Evolutionary conservation across 1,140 invertebrate genomes (phyloP).

Genomic region (Dryas iulia): DNA sequence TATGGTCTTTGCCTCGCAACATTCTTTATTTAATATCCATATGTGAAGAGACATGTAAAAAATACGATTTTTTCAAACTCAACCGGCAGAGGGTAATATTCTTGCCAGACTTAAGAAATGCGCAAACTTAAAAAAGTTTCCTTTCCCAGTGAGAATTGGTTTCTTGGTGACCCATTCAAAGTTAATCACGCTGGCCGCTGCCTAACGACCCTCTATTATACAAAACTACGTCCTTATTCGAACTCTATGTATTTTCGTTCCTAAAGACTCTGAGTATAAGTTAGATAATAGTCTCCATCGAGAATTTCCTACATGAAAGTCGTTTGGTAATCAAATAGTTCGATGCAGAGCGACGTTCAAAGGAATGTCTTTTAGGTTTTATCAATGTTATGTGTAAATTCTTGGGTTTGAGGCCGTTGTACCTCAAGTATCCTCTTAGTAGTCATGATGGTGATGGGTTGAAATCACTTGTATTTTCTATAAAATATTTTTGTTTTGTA

Average conservation of each 20-base stretch:
- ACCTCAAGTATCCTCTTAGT: too few species aligned
- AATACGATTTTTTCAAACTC: background rate
- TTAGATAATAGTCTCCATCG: slow-evolving; percentile 3
- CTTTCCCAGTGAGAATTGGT: background rate
- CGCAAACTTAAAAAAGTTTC: slow-evolving; percentile 1
- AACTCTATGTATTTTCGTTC: background rate
- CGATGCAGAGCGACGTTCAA: background rate
- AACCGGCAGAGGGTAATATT: background rate
- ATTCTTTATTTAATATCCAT: background rate
- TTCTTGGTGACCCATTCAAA: slow-evolving; percentile 4
- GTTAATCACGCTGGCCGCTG: background rate
- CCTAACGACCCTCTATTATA: background rate
- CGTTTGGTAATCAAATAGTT: background rate
- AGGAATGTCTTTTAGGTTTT: background rate
- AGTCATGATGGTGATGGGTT: too few species aligned
- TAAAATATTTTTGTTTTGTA: too few species aligned
- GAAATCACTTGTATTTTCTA: too few species aligned
- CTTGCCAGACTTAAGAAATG: background rate
- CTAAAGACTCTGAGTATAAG: background rate
- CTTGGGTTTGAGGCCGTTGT: too few species aligned
- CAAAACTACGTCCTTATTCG: background rate
- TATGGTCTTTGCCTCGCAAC: background rate
- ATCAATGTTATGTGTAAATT: background rate
- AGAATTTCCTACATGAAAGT: background rate
- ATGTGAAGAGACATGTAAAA: background rate